Evolutionary conservation across 1,140 invertebrate species (phyloP), one percentile per base, ranked within the genome.

Genomic region (Lycorma delicatula): DNA sequence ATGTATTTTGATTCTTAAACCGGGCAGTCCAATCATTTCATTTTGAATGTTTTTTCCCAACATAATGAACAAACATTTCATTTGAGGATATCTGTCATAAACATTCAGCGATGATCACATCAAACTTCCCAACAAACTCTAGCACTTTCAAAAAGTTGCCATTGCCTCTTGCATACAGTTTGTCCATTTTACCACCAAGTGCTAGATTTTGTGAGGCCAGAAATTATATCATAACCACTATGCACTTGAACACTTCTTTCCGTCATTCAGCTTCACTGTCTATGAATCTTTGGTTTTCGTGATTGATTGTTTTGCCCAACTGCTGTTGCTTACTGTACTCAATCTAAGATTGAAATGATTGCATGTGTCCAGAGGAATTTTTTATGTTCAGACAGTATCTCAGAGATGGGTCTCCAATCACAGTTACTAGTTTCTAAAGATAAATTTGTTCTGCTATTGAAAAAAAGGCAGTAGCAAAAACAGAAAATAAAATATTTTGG

Each of bases 61-160:
- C 6, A 31, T 31, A 31, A 31, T 31, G 6, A 6, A 31, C 29
- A 31, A 31, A 31, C 6, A 31, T 13, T 31, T 31, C 29, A 7
- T 31, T 31, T 6, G 29, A 31, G 13, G 6, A 7, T 22, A 49
- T 25, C 18, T 26, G 16, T 20, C 51, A n/a, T 22, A 54, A 36
- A 20, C 36, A 31, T 36, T 54, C 51, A 12, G 18, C 2, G 20
- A 38, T 54, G 6, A 54, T 13, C 13, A 6, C 1, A 54, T 54
- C 51, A 36, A 54, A 54, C 29, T 54, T 54, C 7, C 23, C 34
- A 16, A 54, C 13, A 12, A 36, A 31, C 31, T 54, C 51, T 12
- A 36, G 16, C 12, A 36, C 2, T 54, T 54, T 54, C 18, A 36
- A 36, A 23, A 54, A 54, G 20, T 54, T 54, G 9, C 51, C 51